Evolutionary conservation across 2,797 vertebrate genomes (phyloP).

Genomic region (Bufotes viridis): DNA sequence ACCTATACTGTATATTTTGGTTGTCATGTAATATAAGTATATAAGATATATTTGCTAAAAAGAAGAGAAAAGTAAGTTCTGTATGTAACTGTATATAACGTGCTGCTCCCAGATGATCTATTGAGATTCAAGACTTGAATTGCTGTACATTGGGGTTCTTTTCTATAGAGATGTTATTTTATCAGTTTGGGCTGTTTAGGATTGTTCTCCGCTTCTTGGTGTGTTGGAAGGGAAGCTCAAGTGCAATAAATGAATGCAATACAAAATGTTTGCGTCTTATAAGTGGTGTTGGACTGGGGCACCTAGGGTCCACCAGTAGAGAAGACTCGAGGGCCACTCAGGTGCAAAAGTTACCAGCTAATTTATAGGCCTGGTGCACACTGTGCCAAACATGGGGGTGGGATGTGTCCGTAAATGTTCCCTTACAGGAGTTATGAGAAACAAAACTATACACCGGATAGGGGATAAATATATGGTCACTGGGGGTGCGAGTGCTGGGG

Average conservation of each 20-base stretch:
- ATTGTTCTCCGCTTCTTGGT: slow-evolving; percentile 70
- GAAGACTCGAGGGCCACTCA: no score
- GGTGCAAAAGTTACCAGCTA: no score
- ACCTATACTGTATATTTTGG: slow-evolving; percentile 66
- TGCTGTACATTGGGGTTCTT: slow-evolving; percentile 79
- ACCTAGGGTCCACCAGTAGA: no score
- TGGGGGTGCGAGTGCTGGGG: no score
- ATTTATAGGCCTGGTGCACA: no score
- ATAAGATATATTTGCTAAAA: slow-evolving; percentile 74
- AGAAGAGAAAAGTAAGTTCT: slow-evolving; percentile 63
- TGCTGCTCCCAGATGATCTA: slow-evolving; percentile 72
- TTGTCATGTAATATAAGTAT: slow-evolving; percentile 63
- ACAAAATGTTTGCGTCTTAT: not conserved
- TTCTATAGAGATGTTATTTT: slow-evolving; percentile 84
- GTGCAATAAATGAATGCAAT: slow-evolving; percentile 77
- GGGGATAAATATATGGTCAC: no score
- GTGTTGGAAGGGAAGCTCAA: slow-evolving; percentile 68
- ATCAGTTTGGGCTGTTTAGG: slow-evolving; percentile 64
- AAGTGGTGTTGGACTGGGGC: no score
- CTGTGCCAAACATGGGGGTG: no score
- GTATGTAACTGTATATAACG: slow-evolving; percentile 68
- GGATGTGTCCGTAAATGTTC: no score
- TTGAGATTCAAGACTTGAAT: slow-evolving; percentile 72
- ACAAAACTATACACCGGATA: no score
- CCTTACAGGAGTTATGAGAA: no score